phyloP scores from a whole-genome alignment of 2,797 vertebrate genomes.

The Mus caroli region DNA sequence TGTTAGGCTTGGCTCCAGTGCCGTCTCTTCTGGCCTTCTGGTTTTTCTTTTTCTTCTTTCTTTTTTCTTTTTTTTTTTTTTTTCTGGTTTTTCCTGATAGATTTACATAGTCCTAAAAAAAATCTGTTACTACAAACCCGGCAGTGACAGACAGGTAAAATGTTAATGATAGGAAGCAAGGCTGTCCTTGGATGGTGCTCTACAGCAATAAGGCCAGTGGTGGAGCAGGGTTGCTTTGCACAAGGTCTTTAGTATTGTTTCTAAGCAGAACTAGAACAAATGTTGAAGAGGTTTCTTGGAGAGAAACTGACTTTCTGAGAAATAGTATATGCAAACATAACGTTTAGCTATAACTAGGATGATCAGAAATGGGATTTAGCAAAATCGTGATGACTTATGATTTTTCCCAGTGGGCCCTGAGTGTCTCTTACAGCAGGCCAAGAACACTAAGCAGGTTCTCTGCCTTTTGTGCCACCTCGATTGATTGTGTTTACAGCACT shows the following conservation, averaged over 20 bases:
- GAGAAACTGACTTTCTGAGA: not conserved
- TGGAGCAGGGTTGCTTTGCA: not conserved
- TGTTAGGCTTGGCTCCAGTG: not conserved
- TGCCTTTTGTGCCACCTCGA: not conserved
- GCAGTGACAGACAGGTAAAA: not conserved
- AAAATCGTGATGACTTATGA: not conserved
- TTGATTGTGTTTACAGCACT: not conserved
- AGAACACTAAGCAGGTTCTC: not conserved
- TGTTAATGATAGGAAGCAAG: not conserved
- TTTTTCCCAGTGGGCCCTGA: not conserved
- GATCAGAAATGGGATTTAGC: not conserved
- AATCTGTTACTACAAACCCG: conserved; percentile 4
- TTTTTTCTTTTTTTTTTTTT: too few relatives aligned
- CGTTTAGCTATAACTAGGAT: not conserved
- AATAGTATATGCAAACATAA: not conserved
- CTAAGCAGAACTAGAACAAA: conserved; percentile 7
- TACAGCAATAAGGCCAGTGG: not conserved
- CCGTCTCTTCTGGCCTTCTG: not conserved
- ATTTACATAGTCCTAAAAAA: conserved; percentile 32
- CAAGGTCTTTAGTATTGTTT: conserved; percentile 1
- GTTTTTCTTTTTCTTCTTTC: not conserved
- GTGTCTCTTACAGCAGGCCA: not conserved
- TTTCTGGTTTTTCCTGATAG: conserved; percentile 1
- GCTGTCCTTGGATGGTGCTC: not conserved
- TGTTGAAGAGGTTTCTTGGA: not conserved